Evolutionary conservation across 2,113 vertebrate species (phyloP), one percentile per base, ranked within the genome.

Genomic region (Xiphophorus maculatus): DNA sequence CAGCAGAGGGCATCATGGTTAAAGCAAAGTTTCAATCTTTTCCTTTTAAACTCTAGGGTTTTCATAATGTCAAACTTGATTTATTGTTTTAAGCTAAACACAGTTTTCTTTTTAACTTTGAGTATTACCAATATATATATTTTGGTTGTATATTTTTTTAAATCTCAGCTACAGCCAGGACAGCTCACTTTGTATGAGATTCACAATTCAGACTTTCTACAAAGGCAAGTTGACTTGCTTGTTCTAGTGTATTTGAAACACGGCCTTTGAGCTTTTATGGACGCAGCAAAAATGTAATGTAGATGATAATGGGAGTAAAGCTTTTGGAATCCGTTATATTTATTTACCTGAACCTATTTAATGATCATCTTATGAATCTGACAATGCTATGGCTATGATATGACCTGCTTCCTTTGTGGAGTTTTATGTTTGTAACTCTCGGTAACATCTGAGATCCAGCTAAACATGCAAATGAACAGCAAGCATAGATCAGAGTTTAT

Each of bases 1-100:
- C 90, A 90, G 66, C 73, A 91, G 90, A 75, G 82, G 90, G 79
- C 66, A 44, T 30, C 25, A 77, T 58, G n/a, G 22, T 22, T 9
- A n/a, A 58, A 58, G 9, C 8, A 58, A 11, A n/a, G 22, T 58
- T 58, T 58, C 17, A 5, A 58, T n/a, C 0, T 58, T n/a, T 7
- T n/a, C 2, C 14, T 15, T n/a, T 9, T 8, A 1, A n/a, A 1
- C 51, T n/a, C 44, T 7, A 19, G 1, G 22, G 25, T 58, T 10
- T 58, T 58, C 2, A 10, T 22, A 0, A 54, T 17, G 6, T 54
- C 19, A 54, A 54, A n/a, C 51, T n/a, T 54, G 22, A 54, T 54
- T 25, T 54, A 3, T 54, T 54, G 5, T 48, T 25, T 25, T 9
- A 54, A n/a, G 25, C 1, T 10, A n/a, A 58, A 58, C 25, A 58